A percentile compares a stretch with the other conserved stretches of the same genome.
These are phyloP conservation scores for Bombus breviceps DNA, from an alignment of 1,140 invertebrate genomes.

Conservation along the genomic window DNA sequence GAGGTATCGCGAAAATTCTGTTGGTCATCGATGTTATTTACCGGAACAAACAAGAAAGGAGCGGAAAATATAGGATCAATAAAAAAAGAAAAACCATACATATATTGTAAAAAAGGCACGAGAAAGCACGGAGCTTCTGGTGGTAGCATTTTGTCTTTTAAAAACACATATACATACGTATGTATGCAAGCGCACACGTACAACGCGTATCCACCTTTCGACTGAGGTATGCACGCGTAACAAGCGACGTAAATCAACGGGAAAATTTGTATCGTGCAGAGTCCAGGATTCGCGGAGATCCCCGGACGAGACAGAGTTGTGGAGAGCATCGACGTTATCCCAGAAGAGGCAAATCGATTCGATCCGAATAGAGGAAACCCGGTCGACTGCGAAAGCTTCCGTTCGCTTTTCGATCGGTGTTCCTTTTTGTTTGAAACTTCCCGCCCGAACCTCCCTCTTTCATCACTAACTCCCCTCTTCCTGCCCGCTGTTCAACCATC, in stretches of 20 bases:
- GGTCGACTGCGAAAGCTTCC: constrained; percentile 56
- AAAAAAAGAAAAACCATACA: background rate
- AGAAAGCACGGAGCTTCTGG: background rate
- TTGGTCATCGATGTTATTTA: background rate
- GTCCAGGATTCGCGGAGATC: background rate
- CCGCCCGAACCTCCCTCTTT: background rate
- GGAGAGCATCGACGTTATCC: constrained; percentile 26
- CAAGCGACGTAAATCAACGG: constrained; percentile 9
- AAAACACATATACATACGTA: background rate
- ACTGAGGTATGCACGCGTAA: background rate
- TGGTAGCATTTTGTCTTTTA: background rate
- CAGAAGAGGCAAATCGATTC: constrained; percentile 50
- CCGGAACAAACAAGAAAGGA: background rate
- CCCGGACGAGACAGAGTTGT: background rate
- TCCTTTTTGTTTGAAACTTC: constrained; percentile 54
- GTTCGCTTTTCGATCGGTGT: constrained; percentile 52
- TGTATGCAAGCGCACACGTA: background rate
- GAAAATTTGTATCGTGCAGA: constrained; percentile 12
- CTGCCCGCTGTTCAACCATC: background rate
- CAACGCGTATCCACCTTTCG: too few relatives aligned
- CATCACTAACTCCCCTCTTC: background rate
- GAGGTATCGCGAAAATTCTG: background rate
- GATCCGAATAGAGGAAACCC: constrained; percentile 41
- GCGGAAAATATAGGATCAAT: background rate
- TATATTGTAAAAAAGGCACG: background rate